Evolutionary conservation across 2,113 vertebrate species (phyloP).

Genomic region (Loxodonta africana): DNA sequence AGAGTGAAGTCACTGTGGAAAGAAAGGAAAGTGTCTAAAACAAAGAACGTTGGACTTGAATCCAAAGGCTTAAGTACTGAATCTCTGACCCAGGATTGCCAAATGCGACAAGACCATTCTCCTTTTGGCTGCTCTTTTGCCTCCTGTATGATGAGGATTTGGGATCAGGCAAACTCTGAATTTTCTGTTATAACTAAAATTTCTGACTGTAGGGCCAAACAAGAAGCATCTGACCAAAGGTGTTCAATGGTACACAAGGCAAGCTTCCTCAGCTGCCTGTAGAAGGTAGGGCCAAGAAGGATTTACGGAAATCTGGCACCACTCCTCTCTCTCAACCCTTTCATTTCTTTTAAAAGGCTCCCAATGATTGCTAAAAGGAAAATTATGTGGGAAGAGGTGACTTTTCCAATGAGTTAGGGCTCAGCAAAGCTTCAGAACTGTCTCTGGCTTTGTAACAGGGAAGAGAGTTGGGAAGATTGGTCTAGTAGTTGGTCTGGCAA

Average conservation of each 20-base stretch:
- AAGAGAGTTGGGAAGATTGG: neutral
- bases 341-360: neutral
- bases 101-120: neutral
- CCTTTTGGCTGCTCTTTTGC: neutral
- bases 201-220: neutral
- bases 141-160: neutral
- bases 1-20: neutral
- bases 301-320: neutral
- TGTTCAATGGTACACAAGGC: neutral
- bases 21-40: neutral
- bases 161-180: neutral
- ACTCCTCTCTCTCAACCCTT: neutral
- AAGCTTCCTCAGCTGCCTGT: neutral
- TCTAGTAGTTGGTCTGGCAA: neutral
- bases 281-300: neutral
- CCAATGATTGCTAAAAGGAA: neutral
- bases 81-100: neutral
- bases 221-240: neutral
- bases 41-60: neutral
- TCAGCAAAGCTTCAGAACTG: neutral
- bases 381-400: neutral
- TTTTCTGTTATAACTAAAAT: neutral
- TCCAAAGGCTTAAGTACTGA: neutral
- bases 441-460: neutral
- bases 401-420: neutral